Evolutionary conservation across 2,797 vertebrate genomes (phyloP).

Genomic region (Chrysocyon brachyurus): DNA sequence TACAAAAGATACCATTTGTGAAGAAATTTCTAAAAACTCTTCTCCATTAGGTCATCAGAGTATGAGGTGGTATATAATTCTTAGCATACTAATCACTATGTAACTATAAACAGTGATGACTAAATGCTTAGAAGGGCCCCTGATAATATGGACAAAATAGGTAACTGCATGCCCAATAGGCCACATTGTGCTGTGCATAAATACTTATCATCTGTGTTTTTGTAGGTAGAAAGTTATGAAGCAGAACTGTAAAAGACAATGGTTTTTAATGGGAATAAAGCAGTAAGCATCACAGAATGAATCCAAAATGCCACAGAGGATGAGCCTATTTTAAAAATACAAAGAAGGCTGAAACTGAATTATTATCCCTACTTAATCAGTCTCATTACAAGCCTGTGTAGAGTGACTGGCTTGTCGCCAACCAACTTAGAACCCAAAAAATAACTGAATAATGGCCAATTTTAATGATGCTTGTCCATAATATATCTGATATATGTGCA

Average conservation of each 20-base stretch:
- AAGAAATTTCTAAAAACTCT: neutral
- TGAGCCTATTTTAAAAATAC: neutral
- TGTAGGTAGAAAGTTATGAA: neutral
- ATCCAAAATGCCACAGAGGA: neutral
- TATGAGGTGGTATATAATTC: neutral
- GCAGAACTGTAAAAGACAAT: neutral
- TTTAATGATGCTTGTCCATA: neutral
- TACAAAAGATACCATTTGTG: neutral
- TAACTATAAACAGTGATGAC: neutral
- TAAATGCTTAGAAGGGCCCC: neutral
- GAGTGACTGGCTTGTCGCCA: neutral
- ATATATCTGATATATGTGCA: neutral
- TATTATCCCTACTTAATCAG: neutral
- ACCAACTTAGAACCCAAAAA: neutral
- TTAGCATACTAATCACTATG: neutral
- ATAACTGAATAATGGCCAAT: neutral
- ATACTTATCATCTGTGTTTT: neutral
- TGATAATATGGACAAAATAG: neutral
- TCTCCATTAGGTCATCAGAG: neutral
- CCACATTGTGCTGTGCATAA: neutral
- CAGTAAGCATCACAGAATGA: neutral
- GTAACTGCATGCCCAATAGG: too few species aligned
- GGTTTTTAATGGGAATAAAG: neutral
- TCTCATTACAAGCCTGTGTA: neutral
- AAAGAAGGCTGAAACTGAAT: neutral